Percentiles rank a stretch among this genome's conserved stretches.
Evolutionary conservation across 2,113 vertebrate species (phyloP).

Genomic region (Uria lomvia): DNA sequence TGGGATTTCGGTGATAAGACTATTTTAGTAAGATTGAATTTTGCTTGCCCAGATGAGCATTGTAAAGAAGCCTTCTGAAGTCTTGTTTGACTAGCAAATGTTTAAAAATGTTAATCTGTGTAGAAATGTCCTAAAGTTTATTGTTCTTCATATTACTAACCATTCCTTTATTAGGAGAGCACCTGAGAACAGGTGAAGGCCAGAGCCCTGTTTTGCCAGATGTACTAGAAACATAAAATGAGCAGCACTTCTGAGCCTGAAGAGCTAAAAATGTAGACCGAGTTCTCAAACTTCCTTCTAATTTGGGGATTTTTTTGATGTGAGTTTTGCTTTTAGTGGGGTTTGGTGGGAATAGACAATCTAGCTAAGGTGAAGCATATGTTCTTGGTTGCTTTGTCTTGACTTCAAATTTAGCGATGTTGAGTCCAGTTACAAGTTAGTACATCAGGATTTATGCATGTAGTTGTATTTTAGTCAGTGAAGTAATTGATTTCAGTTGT

Average conservation of each 20-base stretch:
- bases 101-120: neutral
- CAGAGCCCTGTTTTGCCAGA: neutral
- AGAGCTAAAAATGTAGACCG: neutral
- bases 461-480: neutral
- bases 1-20: neutral
- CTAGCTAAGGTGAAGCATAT: neutral
- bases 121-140: neutral
- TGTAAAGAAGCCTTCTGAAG: neutral
- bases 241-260: neutral
- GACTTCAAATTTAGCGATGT: neutral
- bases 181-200: neutral
- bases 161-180: neutral
- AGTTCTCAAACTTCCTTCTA: neutral
- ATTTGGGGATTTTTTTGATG: neutral
- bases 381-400: neutral
- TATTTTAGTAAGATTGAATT: neutral
- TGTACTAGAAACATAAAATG: neutral
- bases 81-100: neutral
- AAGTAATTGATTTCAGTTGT: neutral
- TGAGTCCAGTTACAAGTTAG: neutral
- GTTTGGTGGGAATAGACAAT: neutral
- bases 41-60: neutral
- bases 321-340: neutral
- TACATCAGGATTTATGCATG: neutral
- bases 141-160: neutral